Evolutionary conservation across 2,888 invertebrate species (phyloP), one percentile per base, ranked within the genome.

Genomic region (Cantharis nigra): DNA sequence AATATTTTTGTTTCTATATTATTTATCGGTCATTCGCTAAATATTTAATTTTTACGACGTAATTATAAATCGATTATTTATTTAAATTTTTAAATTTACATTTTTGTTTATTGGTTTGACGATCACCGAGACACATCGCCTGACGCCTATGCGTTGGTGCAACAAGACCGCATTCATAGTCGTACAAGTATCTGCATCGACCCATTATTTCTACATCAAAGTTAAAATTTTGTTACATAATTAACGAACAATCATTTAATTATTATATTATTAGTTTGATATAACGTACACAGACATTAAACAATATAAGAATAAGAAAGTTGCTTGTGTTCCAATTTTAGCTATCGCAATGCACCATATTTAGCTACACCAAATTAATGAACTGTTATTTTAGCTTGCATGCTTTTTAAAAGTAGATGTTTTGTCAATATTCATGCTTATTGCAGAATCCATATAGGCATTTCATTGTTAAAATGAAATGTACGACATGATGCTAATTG

Each of bases 291-390:
- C 28, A 30, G 28, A 30, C 10, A 13, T 65, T 65, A 67, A 67
- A 67, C 65, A 67, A 67, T 67, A 67, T 67, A 67, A 67, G 26
- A 64, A 64, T 23, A 67, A 23, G 65, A 67, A 67, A 67, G 65
- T 67, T 67, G 13, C n/a, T 23, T 23, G 23, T 14, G 65, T 67
- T 67, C 65, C 26, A 67, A 67, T 67, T 67, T 67, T 26, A 23
- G 16, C 13, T 18, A 67, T 26, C 26, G 65, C 65, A 67, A 67
- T 23, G 23, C 65, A n/a, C 65, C 23, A 67, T 67, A 67, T 67
- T 67, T 67, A 23, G 65, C 26, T 67, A 23, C 13, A 67, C 7
- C n/a, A 23, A 67, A 67, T 13, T 67, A 23, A 23, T 13, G 26
- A 64, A 67, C 33, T 33, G 49, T 49, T 49, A 49, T 49, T 49